Conservation (phyloP, 2,888 invertebrate species). For the Syritta pipiens region DNA sequence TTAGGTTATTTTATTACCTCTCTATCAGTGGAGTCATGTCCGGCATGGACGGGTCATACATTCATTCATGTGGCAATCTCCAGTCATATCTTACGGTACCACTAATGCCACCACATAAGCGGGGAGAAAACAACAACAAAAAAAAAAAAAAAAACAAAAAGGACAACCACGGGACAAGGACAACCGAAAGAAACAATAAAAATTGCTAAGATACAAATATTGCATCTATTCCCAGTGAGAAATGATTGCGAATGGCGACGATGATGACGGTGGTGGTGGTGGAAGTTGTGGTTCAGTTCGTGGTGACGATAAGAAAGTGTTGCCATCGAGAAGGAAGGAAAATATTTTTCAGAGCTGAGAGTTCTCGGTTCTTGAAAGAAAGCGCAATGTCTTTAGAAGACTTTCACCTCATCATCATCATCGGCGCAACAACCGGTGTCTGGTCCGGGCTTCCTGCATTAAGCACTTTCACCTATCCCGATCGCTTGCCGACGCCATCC, state of each 20-base stretch:
- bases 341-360: too few species aligned
- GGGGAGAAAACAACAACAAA: background rate
- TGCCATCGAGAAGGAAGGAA: constrained; percentile 31
- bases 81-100: constrained; percentile 40
- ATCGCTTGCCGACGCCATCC: too few species aligned
- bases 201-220: constrained; percentile 54
- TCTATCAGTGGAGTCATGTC: constrained; percentile 53
- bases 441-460: too few species aligned
- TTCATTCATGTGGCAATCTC: constrained; percentile 57
- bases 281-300: background rate
- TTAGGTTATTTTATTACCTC: constrained; percentile 54
- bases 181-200: constrained; percentile 32
- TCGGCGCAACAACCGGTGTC: too few species aligned
- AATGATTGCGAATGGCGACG: constrained; percentile 24
- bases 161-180: background rate
- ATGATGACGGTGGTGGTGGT: background rate
- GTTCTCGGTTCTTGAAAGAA: background rate
- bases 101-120: constrained; percentile 26
- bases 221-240: constrained; percentile 49
- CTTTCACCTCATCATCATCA: too few species aligned
- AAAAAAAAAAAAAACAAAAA: background rate
- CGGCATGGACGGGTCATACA: constrained; percentile 51
- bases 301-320: constrained; percentile 3
- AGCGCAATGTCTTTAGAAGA: background rate
- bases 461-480: too few species aligned